A percentile compares a stretch with the other conserved stretches of the same genome.
Conservation (phyloP, 1,140 invertebrate genomes). For the Chionoecetes opilio region DNA sequence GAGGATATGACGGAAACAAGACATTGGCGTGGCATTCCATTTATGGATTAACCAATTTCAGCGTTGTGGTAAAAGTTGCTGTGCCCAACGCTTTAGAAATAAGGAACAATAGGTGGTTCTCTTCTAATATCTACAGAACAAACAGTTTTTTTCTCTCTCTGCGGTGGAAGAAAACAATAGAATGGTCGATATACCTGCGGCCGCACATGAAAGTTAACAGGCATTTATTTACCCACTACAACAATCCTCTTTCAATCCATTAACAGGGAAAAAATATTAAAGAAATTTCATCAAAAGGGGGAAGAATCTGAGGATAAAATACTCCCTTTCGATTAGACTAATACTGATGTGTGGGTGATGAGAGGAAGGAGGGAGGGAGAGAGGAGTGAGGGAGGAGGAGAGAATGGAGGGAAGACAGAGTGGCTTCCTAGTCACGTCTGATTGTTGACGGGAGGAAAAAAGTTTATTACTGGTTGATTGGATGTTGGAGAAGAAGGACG, state of each 20-base stretch:
- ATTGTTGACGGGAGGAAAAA: conserved; percentile 5
- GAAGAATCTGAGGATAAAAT: neutral
- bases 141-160: neutral
- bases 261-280: neutral
- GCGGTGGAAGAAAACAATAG: neutral
- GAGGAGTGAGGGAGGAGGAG: neutral
- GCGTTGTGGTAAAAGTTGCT: neutral
- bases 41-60: neutral
- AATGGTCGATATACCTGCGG: neutral
- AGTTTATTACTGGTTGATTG: conserved; percentile 30
- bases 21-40: neutral
- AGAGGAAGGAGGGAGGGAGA: neutral
- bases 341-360: conserved; percentile 17
- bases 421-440: conserved; percentile 25
- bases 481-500: neutral
- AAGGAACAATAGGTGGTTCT: neutral
- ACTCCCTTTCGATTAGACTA: conserved; percentile 18
- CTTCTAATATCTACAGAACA: neutral
- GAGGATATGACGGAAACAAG: neutral
- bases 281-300: conserved; percentile 13
- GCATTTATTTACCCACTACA: neutral
- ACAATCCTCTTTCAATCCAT: neutral
- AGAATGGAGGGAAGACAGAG: neutral
- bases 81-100: neutral
- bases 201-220: neutral